These are phyloP conservation scores for Calliphora vomitoria DNA, from an alignment of 2,888 invertebrate genomes.

Conservation along the genomic window DNA sequence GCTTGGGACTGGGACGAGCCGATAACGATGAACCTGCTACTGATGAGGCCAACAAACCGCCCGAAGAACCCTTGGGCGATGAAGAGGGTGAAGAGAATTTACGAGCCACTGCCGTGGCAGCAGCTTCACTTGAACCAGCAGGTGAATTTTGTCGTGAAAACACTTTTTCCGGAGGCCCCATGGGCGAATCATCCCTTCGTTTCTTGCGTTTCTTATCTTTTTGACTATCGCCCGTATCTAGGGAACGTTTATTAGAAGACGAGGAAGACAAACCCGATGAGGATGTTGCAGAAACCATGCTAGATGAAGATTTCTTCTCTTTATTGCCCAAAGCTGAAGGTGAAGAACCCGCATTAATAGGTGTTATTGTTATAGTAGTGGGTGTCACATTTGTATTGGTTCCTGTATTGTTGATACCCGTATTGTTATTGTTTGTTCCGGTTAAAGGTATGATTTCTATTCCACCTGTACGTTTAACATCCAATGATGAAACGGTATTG, in stretches of 20 bases:
- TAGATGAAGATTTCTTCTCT: slow-evolving; percentile 73
- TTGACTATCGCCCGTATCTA: slow-evolving; percentile 75
- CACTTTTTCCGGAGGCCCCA: slow-evolving; percentile 90
- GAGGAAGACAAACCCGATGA: slow-evolving; percentile 50
- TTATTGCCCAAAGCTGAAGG: slow-evolving; percentile 64
- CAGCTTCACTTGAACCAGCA: slow-evolving; percentile 84
- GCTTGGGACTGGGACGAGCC: slow-evolving; percentile 88
- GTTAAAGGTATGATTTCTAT: slow-evolving; percentile 94
- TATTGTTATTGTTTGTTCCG: slow-evolving; percentile 80
- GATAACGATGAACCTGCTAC: slow-evolving; percentile 75
- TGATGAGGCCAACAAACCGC: slow-evolving; percentile 75
- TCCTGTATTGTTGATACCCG: slow-evolving; percentile 16
- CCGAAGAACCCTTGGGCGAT: slow-evolving; percentile 81
- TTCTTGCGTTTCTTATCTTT: slow-evolving; percentile 91
- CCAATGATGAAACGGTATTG: slow-evolving; percentile 66
- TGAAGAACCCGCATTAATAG: slow-evolving; percentile 85
- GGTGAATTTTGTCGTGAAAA: slow-evolving; percentile 88
- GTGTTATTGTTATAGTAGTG: slow-evolving; percentile 94
- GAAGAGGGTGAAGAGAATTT: slow-evolving; percentile 88
- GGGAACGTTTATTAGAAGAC: slow-evolving; percentile 62
- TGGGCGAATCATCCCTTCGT: slow-evolving; percentile 87
- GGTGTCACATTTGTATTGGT: slow-evolving; percentile 86
- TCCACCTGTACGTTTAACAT: slow-evolving; percentile 81
- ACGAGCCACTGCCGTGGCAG: slow-evolving; percentile 85
- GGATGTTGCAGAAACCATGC: slow-evolving; percentile 35